Base-by-base conservation (phyloP, 35 echinoderm and acorn worm genomes). In the Acanthaster planci region DNA sequence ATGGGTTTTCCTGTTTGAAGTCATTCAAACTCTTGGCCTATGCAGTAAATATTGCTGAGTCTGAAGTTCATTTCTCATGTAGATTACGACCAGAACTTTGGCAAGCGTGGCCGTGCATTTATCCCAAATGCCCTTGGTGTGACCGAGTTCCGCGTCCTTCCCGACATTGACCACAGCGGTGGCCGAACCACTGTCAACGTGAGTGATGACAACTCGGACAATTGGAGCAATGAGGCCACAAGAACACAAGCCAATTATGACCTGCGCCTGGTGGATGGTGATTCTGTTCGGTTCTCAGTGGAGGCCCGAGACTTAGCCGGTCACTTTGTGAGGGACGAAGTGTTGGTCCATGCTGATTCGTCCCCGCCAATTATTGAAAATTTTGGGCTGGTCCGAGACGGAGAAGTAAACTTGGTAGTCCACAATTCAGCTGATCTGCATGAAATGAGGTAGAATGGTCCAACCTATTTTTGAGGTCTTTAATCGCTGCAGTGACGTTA, bases 51-150 rank as follows among this genome's bases (percentile, higher is more conserved):
- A 22, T 82, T 57, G 16, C 5, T 2, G 6, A 54, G 18, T 30
- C 17, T 19, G 3, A 29, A 19, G 29, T 2, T 79, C 29, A 30
- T 17, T 77, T 40, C 50, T 21, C 22, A 8, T 30, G 21, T 50
- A 86, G 84, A 76, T 22, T 86, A 86, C 77, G 84, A 86, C n/a
- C 87, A 89, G 27, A 8, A 64, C n/a, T 52, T 60, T 81, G 86
- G 77, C 12, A 60, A 30, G 12, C 58, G 87, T 31, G 77, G 77
- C 39, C 52, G 34, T 47, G 57, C 31, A 67, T 78, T 79, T n/a
- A 89, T 89, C 58, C 87, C 87, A 35, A 82, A 89, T 68, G 50
- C 26, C 8, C 21, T 39, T 8, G 86, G 86, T 7, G 64, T 88
- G 9, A 78, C 77, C 5, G 60, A 81, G 6, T 88, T 80, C 78